Evolutionary conservation across 2,113 vertebrate species (phyloP).

Genomic region (Gymnorhina tibicen): DNA sequence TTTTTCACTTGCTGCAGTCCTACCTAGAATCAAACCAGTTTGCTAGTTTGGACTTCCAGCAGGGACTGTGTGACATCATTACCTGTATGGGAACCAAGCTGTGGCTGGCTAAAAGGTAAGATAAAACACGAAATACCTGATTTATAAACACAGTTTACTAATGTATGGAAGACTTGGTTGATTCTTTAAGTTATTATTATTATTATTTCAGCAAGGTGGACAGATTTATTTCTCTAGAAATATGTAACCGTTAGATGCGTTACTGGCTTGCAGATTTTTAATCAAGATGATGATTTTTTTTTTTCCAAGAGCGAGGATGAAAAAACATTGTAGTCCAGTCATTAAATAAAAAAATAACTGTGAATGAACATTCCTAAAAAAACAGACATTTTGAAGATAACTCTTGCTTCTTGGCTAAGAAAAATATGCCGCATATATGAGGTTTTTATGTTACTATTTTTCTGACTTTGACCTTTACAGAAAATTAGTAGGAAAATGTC

Average conservation of each 20-base stretch:
- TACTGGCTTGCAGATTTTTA: neutral
- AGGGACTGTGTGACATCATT: conserved; percentile 70
- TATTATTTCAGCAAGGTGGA: neutral
- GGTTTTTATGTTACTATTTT: neutral
- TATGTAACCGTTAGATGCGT: neutral
- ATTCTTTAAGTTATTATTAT: neutral
- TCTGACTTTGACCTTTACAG: neutral
- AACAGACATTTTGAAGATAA: neutral
- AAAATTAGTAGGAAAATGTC: neutral
- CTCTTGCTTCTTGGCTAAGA: neutral
- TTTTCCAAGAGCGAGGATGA: neutral
- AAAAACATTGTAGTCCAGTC: neutral
- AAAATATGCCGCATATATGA: neutral
- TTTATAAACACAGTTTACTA: neutral
- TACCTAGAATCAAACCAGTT: conserved; percentile 84
- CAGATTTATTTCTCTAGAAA: neutral
- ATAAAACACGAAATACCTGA: neutral
- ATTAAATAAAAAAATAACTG: neutral
- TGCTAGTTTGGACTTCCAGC: conserved; percentile 69
- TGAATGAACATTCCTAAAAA: neutral
- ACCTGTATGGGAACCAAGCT: conserved; percentile 75
- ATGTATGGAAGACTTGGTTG: neutral
- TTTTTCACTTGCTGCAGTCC: conserved; percentile 86
- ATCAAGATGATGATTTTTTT: neutral
- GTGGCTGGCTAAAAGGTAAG: conserved; percentile 92